Conservation (phyloP, 2,888 invertebrate genomes). For the Caenorhabditis parvicauda region DNA sequence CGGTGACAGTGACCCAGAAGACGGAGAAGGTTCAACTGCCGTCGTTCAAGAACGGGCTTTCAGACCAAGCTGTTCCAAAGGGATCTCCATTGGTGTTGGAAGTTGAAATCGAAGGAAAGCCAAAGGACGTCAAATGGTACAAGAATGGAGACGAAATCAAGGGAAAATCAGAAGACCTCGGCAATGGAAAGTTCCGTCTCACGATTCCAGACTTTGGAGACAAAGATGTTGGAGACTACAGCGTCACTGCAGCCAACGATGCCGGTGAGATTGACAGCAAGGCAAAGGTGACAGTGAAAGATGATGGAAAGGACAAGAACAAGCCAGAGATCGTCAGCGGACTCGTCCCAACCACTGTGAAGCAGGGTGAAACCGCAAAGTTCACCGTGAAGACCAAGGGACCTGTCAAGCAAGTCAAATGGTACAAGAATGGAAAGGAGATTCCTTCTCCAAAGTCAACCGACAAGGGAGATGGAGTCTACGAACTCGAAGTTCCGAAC, state of each 20-base stretch:
- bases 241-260: conserved; percentile 61
- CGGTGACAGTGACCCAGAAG: conserved; percentile 72
- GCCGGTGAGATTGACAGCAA: conserved; percentile 58
- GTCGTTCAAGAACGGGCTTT: conserved; percentile 46
- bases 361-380: conserved; percentile 80
- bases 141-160: conserved; percentile 49
- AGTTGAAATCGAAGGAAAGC: conserved; percentile 64
- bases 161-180: conserved; percentile 46
- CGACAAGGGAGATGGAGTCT: conserved; percentile 42
- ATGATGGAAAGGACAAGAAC: conserved; percentile 23
- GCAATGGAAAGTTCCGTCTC: conserved; percentile 55
- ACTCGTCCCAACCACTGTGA: conserved; percentile 71
- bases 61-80: conserved; percentile 62
- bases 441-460: conserved; percentile 56
- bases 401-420: conserved; percentile 77
- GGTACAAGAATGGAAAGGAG: conserved; percentile 63
- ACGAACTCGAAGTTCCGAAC: conserved; percentile 45
- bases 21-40: conserved; percentile 76
- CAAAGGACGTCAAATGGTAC: conserved; percentile 78
- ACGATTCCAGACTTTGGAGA: conserved; percentile 52
- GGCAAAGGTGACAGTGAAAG: conserved; percentile 40
- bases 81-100: conserved; percentile 41
- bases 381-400: conserved; percentile 73
- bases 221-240: conserved; percentile 61
- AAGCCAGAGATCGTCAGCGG: conserved; percentile 71